A percentile compares a stretch with the other conserved stretches of the same genome.
Evolutionary conservation across 2,113 vertebrate species (phyloP).

Genomic region (Terrapene triunguis): DNA sequence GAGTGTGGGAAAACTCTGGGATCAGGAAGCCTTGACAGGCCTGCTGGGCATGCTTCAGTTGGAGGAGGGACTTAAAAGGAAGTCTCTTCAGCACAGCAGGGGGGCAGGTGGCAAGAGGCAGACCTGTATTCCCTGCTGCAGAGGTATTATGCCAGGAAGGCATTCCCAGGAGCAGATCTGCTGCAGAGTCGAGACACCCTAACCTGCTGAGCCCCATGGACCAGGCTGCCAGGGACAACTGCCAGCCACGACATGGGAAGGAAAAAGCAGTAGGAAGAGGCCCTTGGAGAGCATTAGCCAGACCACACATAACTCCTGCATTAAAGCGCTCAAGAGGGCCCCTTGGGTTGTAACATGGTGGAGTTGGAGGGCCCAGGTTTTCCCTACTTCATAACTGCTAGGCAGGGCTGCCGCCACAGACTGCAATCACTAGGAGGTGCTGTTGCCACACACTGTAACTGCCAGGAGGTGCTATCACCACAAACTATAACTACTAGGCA

Average conservation of each 20-base stretch:
- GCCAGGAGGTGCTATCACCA: too few species aligned
- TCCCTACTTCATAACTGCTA: neutral
- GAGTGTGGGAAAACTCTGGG: neutral
- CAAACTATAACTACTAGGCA: too few species aligned
- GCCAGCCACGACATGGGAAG: neutral
- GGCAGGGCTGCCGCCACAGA: neutral
- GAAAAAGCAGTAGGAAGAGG: neutral
- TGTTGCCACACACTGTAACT: too few species aligned
- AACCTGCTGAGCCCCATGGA: neutral
- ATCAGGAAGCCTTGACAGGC: neutral
- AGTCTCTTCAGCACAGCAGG: neutral
- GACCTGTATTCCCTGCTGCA: neutral
- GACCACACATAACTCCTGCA: neutral
- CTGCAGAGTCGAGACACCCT: neutral
- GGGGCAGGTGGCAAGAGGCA: neutral
- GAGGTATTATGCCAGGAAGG: neutral
- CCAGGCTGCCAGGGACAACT: neutral
- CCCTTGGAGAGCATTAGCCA: neutral
- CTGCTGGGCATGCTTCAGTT: neutral
- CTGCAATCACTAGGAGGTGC: too few species aligned
- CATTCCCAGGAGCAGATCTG: neutral
- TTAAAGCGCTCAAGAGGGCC: neutral
- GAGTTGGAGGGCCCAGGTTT: neutral
- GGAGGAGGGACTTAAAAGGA: neutral
- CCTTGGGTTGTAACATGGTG: neutral